Evolutionary conservation across 2,113 vertebrate species (phyloP), one percentile per base, ranked within the genome.

Genomic region (Charadrius vociferus): DNA sequence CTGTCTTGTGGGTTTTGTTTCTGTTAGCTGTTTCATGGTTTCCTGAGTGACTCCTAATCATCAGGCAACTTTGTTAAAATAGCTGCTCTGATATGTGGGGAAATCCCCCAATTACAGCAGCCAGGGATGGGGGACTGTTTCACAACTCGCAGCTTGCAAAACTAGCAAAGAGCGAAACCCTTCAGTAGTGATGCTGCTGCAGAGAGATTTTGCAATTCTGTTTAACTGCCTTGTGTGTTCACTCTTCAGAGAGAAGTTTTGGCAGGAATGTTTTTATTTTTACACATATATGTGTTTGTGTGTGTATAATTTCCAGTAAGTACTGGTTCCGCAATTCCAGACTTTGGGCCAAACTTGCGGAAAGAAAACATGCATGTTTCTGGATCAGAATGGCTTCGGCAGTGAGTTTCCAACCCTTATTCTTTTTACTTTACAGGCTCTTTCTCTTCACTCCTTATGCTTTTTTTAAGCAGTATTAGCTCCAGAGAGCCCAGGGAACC

Each of bases 211-310:
- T 32, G 21, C 36, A 45, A 4, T 63, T 58, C 39, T 23, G 9
- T 47, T 56, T 70, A 55, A 53, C 68, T 55, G 39, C 47, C 14
- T 70, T 36, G 34, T 27, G 15, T 41, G 7, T 3, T 70, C 27
- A 19, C 27, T 82, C 27, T 67, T 81, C 37, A 9, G 52, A 43
- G 59, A 43, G n/a, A 22, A 49, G 19, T 53, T 82, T 47, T 27
- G 50, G 36, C 30, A 59, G 58, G 21, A 50, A 41, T 52, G 26
- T 36, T 63, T 55, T 36, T 56, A 39, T 29, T 58, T 41, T 27
- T 26, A 6, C 16, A 6, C 16, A 1, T 32, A 1, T 56, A 20
- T 37, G 9, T 77, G 39, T 39, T 39, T 36, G 2, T 41, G 3
- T 32, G 19, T 63, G 1, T 50, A 45, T 53, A 52, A 36, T 79